These are phyloP conservation scores for Amphipyra berbera DNA, from an alignment of 2,888 invertebrate species.

Conservation along the genomic window DNA sequence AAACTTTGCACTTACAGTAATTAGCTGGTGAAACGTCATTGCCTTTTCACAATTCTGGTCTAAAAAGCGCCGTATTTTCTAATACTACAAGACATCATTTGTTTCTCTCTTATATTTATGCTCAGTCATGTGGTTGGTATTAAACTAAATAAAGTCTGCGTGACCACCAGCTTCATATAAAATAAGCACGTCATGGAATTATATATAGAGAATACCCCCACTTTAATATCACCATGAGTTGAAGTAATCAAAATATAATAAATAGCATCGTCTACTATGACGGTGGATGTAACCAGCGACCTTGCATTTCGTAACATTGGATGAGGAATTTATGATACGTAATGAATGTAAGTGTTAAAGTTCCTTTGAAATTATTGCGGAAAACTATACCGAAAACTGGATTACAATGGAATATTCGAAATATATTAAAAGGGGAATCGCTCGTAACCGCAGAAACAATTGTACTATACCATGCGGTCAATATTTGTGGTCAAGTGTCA, in stretches of 20 bases:
- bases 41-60: background rate
- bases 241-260: slow-evolving; percentile 27
- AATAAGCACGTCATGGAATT: slow-evolving; percentile 28
- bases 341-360: slow-evolving; percentile 4
- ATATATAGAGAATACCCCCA: slow-evolving; percentile 26
- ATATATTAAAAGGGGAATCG: no score
- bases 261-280: background rate
- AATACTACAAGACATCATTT: slow-evolving; percentile 3
- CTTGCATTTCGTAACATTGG: slow-evolving; percentile 38
- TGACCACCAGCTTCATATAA: slow-evolving; percentile 17
- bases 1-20: no score
- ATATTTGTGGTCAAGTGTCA: slow-evolving; percentile 39
- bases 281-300: slow-evolving; percentile 10
- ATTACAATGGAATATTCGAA: no score
- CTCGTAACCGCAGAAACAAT: no score
- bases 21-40: background rate
- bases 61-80: slow-evolving; percentile 28
- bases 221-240: slow-evolving; percentile 18
- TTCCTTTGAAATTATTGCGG: slow-evolving; percentile 1
- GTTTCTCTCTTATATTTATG: slow-evolving; percentile 14
- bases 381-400: background rate
- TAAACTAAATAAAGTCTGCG: slow-evolving; percentile 28
- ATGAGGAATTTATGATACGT: slow-evolving; percentile 18
- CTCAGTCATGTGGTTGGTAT: slow-evolving; percentile 44
- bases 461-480: slow-evolving; percentile 17